A percentile compares a stretch with the other conserved stretches of the same genome.
These are phyloP conservation scores for Mixornis gularis DNA, from an alignment of 2,113 vertebrate genomes.

Conservation along the genomic window DNA sequence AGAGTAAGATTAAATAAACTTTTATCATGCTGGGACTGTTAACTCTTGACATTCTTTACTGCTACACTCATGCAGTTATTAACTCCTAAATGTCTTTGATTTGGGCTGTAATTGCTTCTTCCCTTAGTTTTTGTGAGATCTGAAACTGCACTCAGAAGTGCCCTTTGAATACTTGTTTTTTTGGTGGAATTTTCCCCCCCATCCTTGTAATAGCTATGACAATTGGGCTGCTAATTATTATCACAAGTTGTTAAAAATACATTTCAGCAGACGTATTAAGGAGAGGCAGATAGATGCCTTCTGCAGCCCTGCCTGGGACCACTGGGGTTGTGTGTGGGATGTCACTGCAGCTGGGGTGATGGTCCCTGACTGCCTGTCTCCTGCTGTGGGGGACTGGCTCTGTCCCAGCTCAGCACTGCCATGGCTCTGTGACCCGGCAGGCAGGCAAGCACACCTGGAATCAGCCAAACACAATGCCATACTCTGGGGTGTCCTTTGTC, in stretches of 20 bases:
- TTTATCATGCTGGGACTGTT: neutral
- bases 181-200: neutral
- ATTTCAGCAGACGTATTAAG: neutral
- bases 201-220: neutral
- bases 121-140: neutral
- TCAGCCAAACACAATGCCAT: rapidly evolving
- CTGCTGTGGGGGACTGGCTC: rapidly evolving
- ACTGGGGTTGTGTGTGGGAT: neutral
- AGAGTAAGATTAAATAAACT: slow-evolving; percentile 33
- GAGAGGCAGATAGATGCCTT: neutral
- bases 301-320: neutral
- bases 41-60: neutral
- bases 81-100: neutral
- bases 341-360: neutral
- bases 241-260: rapidly evolving
- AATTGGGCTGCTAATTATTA: neutral
- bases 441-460: neutral
- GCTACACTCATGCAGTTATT: neutral
- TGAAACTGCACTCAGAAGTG: neutral
- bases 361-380: neutral
- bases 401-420: neutral
- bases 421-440: rapidly evolving
- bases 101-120: neutral
- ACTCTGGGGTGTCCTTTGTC: neutral
- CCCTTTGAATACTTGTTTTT: neutral